phyloP scores from a whole-genome alignment of 2,113 vertebrate species.

The Muntiacus muntjak region DNA sequence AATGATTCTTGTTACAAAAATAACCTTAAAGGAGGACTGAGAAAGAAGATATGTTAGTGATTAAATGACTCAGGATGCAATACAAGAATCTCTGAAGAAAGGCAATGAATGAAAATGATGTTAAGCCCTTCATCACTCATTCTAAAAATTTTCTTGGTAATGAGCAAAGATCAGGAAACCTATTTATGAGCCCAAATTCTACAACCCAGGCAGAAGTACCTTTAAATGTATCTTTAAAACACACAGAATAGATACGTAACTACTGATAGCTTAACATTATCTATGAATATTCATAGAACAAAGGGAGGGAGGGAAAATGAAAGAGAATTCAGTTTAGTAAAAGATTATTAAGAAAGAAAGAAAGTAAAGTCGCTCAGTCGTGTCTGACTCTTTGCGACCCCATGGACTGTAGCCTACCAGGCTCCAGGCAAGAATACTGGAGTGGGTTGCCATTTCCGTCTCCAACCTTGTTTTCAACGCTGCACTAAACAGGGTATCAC shows the following conservation, averaged over 20 bases:
- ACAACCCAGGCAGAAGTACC: neutral
- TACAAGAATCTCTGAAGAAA: neutral
- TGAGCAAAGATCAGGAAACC: neutral
- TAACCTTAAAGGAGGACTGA: neutral
- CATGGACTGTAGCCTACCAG: no score
- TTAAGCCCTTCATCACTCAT: neutral
- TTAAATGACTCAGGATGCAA: neutral
- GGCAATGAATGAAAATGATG: neutral
- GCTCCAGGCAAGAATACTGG: no score
- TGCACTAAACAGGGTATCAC: accelerated
- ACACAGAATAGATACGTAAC: neutral
- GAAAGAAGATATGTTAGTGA: neutral
- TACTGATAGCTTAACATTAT: neutral
- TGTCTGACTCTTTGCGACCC: no score
- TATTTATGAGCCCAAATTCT: neutral
- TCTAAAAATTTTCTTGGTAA: neutral
- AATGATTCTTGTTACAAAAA: conserved; percentile 13
- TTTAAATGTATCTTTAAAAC: neutral
- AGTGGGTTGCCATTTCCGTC: no score
- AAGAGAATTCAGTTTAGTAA: neutral
- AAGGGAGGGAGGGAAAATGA: neutral
- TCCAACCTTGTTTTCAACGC: neutral
- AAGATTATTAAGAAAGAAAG: neutral
- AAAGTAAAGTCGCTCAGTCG: no score
- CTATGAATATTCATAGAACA: neutral